Conservation (phyloP, 92 coral and sea anemone genomes). For the Palythoa grandiflora region DNA sequence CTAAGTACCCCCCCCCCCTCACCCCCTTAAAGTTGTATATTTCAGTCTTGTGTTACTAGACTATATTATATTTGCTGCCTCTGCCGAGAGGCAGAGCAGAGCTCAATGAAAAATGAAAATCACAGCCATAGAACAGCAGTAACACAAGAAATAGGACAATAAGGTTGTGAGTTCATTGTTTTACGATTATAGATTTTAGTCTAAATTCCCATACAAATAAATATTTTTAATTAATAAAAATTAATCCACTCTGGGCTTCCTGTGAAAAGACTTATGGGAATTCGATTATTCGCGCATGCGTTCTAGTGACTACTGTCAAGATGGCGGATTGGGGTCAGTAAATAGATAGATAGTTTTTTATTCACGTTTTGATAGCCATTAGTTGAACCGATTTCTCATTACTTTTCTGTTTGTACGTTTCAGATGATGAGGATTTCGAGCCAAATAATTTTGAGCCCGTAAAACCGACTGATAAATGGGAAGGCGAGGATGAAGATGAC, state of each 20-base stretch:
- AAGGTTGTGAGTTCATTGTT: no score
- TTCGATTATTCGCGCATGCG: conserved; percentile 2
- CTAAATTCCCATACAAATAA: no score
- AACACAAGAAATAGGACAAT: no score
- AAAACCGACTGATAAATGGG: conserved; percentile 89
- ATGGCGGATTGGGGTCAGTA: conserved; percentile 97
- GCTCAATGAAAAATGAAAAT: no score
- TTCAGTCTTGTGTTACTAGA: no score
- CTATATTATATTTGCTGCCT: no score
- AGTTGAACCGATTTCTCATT: conserved; percentile 28
- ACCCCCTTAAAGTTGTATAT: no score
- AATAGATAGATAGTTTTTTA: background rate
- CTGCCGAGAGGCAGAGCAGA: no score
- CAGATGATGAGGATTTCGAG: conserved; percentile 95
- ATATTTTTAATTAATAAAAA: no score
- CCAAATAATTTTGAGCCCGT: conserved; percentile 74
- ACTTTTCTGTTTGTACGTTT: background rate
- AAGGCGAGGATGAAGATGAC: conserved; percentile 99
- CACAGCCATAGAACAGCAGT: no score
- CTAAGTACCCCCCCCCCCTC: no score
- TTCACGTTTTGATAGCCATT: background rate
- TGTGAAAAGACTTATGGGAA: conserved; percentile 21
- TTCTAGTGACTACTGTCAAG: conserved; percentile 38
- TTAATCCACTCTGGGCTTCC: background rate
- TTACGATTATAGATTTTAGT: no score